Evolutionary conservation across 2,113 vertebrate species (phyloP).

Genomic region (Antennarius striatus): DNA sequence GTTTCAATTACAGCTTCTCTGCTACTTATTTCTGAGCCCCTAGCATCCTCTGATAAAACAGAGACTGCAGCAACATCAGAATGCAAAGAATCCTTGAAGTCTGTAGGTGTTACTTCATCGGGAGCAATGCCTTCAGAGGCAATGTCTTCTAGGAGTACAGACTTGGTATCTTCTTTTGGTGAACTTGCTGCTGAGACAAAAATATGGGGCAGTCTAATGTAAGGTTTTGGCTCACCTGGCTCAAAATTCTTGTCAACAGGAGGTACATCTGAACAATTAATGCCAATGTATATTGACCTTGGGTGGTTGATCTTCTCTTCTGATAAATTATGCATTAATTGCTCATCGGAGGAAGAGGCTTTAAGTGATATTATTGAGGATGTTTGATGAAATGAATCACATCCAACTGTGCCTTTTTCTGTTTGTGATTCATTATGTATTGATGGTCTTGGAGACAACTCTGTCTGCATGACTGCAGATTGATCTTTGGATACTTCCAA

Average conservation of each 20-base stretch:
- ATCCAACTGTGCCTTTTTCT: background rate
- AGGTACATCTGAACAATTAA: conserved; percentile 39
- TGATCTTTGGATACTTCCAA: conserved; percentile 17
- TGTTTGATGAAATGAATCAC: background rate
- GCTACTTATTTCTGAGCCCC: conserved; percentile 8
- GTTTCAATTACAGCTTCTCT: conserved; percentile 8
- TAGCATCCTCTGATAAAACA: conserved; percentile 8
- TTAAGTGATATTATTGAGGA: conserved; percentile 5
- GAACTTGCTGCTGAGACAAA: conserved; percentile 75
- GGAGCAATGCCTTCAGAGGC: conserved; percentile 17
- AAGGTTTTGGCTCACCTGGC: conserved; percentile 37
- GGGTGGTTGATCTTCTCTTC: conserved; percentile 26
- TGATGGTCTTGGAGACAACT: background rate
- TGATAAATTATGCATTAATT: conserved; percentile 1
- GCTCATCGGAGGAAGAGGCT: background rate
- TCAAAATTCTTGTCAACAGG: conserved; percentile 25
- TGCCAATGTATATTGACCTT: conserved; percentile 66
- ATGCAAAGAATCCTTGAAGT: conserved; percentile 24
- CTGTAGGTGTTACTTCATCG: background rate
- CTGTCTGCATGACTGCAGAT: background rate
- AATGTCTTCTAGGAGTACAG: conserved; percentile 22
- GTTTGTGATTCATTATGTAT: conserved; percentile 9
- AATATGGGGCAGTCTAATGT: conserved; percentile 68
- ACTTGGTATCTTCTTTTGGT: conserved; percentile 65
- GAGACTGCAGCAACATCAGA: conserved; percentile 6